phyloP scores from a whole-genome alignment of 2,797 vertebrate genomes.

The Hydrocynus forskahlii region DNA sequence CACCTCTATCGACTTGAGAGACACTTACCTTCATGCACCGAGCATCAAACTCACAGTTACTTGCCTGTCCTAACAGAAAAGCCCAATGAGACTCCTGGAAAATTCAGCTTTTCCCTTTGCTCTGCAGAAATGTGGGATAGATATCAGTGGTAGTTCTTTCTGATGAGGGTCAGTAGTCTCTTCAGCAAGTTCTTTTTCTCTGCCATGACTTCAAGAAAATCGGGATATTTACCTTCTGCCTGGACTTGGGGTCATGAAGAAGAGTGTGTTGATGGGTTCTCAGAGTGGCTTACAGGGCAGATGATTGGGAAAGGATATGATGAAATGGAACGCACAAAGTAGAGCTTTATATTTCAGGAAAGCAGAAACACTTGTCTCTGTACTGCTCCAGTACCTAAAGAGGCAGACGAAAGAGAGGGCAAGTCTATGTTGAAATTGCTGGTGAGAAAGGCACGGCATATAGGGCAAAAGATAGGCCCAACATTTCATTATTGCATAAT shows the following conservation, averaged over 20 bases:
- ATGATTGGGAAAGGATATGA: slow-evolving; percentile 31
- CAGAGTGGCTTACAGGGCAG: slow-evolving; percentile 30
- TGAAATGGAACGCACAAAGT: slow-evolving; percentile 28
- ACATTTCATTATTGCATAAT: neutral
- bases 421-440: neutral
- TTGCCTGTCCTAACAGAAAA: slow-evolving; percentile 39
- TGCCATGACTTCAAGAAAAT: slow-evolving; percentile 27
- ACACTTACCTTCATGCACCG: slow-evolving; percentile 57
- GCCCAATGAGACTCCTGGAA: slow-evolving; percentile 30
- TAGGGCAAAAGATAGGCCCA: neutral
- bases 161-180: slow-evolving; percentile 37
- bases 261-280: slow-evolving; percentile 26
- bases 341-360: slow-evolving; percentile 19
- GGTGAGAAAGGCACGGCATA: neutral
- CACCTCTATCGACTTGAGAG: slow-evolving; percentile 58
- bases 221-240: slow-evolving; percentile 23
- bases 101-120: slow-evolving; percentile 28
- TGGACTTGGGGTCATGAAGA: slow-evolving; percentile 29
- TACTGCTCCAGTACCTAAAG: neutral
- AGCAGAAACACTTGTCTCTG: slow-evolving; percentile 5
- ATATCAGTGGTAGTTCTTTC: slow-evolving; percentile 43
- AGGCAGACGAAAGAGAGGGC: neutral
- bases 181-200: slow-evolving; percentile 48
- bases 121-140: slow-evolving; percentile 26
- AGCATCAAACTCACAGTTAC: slow-evolving; percentile 43